Percentiles rank a stretch among this genome's conserved stretches.
phyloP scores from a whole-genome alignment of 1,140 invertebrate species.

The Choristoneura fumiferana region DNA sequence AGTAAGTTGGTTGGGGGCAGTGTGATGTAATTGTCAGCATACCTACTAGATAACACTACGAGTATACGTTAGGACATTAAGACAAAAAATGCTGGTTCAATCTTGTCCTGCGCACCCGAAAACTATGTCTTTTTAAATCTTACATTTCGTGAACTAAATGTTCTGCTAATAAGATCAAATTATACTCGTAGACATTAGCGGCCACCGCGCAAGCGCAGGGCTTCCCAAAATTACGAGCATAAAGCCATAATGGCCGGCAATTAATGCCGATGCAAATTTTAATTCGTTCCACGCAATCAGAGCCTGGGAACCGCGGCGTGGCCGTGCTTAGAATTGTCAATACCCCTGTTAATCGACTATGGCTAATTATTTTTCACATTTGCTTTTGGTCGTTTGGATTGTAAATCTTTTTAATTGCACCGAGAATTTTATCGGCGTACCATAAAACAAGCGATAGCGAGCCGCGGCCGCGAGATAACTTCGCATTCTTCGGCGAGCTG shows the following conservation, averaged over 20 bases:
- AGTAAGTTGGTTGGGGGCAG: too few relatives aligned
- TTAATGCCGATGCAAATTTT: conserved; percentile 14
- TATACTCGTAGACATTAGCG: neutral
- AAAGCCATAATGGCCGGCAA: conserved; percentile 8
- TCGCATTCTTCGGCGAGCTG: neutral
- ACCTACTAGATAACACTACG: too few relatives aligned
- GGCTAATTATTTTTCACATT: neutral
- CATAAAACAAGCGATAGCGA: conserved; percentile 8
- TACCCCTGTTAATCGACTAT: neutral
- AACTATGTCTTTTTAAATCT: too few relatives aligned
- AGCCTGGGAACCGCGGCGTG: conserved; percentile 1
- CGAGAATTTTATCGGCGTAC: neutral
- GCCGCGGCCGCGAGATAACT: neutral
- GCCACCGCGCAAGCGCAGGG: neutral
- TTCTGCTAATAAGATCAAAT: too few relatives aligned
- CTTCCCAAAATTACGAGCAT: conserved; percentile 5
- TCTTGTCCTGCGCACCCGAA: too few relatives aligned
- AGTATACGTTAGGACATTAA: too few relatives aligned
- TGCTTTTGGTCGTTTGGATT: neutral
- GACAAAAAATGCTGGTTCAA: too few relatives aligned
- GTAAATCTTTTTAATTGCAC: conserved; percentile 1
- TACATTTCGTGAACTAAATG: too few relatives aligned
- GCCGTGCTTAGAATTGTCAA: conserved; percentile 9
- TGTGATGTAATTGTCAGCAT: too few relatives aligned
- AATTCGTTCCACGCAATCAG: conserved; percentile 10